These are phyloP conservation scores for Cichlasoma orientale DNA, from an alignment of 2,797 vertebrate genomes.

Conservation along the genomic window DNA sequence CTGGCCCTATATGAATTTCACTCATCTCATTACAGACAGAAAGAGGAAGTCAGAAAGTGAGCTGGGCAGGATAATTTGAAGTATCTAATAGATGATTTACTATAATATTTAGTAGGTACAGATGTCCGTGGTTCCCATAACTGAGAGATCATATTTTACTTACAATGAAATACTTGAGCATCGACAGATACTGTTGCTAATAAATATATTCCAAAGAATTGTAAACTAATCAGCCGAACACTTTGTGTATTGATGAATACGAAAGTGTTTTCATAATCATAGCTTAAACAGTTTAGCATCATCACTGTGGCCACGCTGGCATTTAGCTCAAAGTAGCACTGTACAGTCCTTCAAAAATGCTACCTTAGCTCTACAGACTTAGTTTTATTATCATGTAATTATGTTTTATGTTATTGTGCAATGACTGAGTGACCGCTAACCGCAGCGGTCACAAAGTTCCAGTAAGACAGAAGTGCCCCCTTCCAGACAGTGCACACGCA, in stretches of 20 bases:
- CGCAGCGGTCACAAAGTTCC: slow-evolving; percentile 32
- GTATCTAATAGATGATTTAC: background rate
- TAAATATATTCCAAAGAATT: too few species aligned
- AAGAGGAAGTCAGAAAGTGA: slow-evolving; percentile 19
- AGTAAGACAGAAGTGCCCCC: slow-evolving; percentile 48
- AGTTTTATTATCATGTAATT: slow-evolving; percentile 3
- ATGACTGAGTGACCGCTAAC: slow-evolving; percentile 31
- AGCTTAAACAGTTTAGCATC: background rate
- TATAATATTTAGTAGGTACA: background rate
- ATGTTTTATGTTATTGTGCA: background rate
- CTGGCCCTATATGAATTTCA: slow-evolving; percentile 65
- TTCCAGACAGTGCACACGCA: slow-evolving; percentile 22
- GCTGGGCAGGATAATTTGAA: background rate
- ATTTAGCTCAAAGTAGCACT: background rate
- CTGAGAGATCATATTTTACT: background rate
- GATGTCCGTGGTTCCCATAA: background rate
- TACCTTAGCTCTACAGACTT: background rate
- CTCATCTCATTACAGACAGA: slow-evolving; percentile 55
- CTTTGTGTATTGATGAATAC: background rate
- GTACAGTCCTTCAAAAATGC: background rate
- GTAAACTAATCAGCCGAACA: background rate
- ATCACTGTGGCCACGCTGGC: background rate
- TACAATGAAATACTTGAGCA: background rate
- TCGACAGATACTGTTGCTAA: background rate
- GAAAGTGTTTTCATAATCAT: background rate